Evolutionary conservation across 2,113 vertebrate species (phyloP), one percentile per base, ranked within the genome.

Genomic region (Acanthochromis polyacanthus): DNA sequence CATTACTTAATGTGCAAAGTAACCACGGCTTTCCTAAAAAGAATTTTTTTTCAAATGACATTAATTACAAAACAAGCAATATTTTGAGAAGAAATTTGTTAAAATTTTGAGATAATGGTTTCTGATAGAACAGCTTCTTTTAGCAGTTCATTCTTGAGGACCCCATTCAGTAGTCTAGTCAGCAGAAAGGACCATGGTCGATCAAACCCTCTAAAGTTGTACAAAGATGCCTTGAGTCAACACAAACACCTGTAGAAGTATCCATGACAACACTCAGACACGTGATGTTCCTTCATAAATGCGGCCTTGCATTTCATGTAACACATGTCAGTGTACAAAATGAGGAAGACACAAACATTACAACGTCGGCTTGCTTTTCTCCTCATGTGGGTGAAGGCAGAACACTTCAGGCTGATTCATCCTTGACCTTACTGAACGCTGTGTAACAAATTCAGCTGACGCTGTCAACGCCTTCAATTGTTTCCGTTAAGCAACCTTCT

Each of bases 351-450:
- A 25, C 14, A 1, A 51, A 16, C 48, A 51, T 20, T 9, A 5
- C 48, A 17, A 50, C 0, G 3, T 69, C 36, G 30, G 10, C 30
- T 58, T 66, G 59, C 20, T 46, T 19, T 12, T 36, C 59, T 58
- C 0, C 1, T 32, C 3, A 38, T 36, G 36, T 55, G 50, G 14
- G 69, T 17, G 19, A 61, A 10, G 36, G 17, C 3, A 5, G 20
- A 48, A 52, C 14, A 76, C 50, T 61, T 61, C 51, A 12, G 12
- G 56, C 15, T 78, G 70, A 75, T 69, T 63, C 61, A 82, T 78
- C 66, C 17, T 69, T 80, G 55, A 66, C n/a, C 71, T 19, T 4
- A 55, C 63, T 57, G 6, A 88, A 64, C 40, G 68, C 22, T 52
- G 10, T 59, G 23, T 15, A 57, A 71, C 20, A 50, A 69, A 65